Conservation (phyloP, 2,797 vertebrate genomes). For the Poeciliopsis infans region DNA sequence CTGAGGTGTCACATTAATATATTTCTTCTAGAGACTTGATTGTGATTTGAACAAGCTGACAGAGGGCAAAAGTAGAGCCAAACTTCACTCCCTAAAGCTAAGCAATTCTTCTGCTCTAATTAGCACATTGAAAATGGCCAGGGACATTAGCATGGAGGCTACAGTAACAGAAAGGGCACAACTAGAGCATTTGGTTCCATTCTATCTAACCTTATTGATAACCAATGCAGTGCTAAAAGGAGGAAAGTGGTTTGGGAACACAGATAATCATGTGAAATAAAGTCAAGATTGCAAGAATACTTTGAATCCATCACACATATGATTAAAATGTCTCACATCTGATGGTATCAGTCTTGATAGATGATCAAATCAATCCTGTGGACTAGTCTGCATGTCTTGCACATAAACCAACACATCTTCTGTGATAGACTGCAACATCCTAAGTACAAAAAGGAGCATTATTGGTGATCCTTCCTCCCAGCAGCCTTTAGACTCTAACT, state of each 20-base stretch:
- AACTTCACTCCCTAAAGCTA: conserved; percentile 46
- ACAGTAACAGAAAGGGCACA: conserved; percentile 51
- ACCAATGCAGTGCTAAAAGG: conserved; percentile 61
- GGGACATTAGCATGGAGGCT: conserved; percentile 60
- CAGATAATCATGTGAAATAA: conserved; percentile 21
- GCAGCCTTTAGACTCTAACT: no score
- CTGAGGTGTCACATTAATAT: conserved; percentile 5
- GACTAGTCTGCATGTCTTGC: conserved; percentile 39
- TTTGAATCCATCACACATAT: neutral
- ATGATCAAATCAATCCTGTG: conserved; percentile 21
- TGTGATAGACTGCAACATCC: no score
- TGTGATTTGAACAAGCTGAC: conserved; percentile 22
- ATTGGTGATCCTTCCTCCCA: no score
- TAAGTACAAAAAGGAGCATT: no score
- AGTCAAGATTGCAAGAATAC: neutral
- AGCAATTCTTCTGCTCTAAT: conserved; percentile 70
- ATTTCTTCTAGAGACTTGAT: conserved; percentile 6
- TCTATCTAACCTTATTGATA: conserved; percentile 51
- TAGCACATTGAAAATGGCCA: conserved; percentile 61
- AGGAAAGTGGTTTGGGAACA: conserved; percentile 54
- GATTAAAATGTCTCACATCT: neutral
- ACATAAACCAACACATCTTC: conserved; percentile 1
- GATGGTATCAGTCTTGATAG: neutral
- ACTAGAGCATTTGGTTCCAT: conserved; percentile 49
- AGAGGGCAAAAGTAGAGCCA: conserved; percentile 19